Percentiles rank a stretch among this genome's conserved stretches.
phyloP scores from a whole-genome alignment of 2,113 vertebrate species.

The Colinus virginianus region DNA sequence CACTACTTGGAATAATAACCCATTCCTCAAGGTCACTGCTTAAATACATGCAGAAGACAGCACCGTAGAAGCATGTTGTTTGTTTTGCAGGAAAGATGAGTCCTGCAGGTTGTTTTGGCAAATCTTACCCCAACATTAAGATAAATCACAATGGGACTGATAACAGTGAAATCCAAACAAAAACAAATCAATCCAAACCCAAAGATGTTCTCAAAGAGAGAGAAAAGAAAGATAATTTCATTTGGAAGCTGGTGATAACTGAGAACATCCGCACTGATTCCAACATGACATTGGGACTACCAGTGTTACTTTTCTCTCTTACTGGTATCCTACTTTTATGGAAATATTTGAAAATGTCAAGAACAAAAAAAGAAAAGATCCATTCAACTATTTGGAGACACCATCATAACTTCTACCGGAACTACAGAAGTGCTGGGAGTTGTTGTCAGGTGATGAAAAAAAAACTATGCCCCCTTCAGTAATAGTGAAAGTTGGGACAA shows the following conservation, averaged over 20 bases:
- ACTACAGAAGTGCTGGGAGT: not conserved
- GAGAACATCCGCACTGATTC: not conserved
- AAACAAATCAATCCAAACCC: not conserved
- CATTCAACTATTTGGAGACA: not conserved
- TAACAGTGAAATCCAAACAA: not conserved
- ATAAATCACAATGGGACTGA: not conserved
- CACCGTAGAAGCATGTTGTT: not conserved
- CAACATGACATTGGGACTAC: fast-evolving
- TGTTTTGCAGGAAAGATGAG: not conserved
- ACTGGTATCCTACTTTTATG: not conserved
- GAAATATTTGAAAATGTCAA: not conserved
- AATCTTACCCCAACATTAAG: not conserved
- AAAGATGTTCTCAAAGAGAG: not conserved
- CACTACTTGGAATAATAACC: not conserved
- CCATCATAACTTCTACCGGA: not conserved
- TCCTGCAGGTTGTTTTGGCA: not conserved
- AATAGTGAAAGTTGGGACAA: not conserved
- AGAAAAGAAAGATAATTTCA: not conserved
- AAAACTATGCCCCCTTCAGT: not conserved
- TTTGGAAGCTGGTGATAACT: not conserved
- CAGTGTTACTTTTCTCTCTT: not conserved
- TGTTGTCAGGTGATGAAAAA: not conserved
- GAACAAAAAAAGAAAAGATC: not conserved
- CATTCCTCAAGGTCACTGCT: not conserved
- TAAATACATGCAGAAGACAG: not conserved